phyloP scores from a whole-genome alignment of 1,140 invertebrate genomes.

The Parasteatoda tepidariorum region DNA sequence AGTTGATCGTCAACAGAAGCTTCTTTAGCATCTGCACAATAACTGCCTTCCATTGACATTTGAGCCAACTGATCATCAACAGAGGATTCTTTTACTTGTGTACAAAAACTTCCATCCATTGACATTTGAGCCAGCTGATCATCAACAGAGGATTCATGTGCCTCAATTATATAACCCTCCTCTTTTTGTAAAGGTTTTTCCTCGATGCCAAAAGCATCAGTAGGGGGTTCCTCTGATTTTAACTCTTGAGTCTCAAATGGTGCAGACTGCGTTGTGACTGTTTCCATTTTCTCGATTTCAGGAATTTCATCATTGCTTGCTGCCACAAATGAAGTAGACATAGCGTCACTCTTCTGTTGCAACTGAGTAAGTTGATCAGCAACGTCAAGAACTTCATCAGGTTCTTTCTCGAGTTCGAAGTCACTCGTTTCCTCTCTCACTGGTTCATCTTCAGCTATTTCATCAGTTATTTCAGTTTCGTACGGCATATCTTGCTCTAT shows the following conservation, averaged over 20 bases:
- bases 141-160: background rate
- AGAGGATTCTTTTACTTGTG: background rate
- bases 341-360: constrained; percentile 7
- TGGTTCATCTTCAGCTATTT: background rate
- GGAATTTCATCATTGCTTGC: background rate
- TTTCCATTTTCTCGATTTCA: background rate
- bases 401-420: background rate
- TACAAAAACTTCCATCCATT: constrained; percentile 59
- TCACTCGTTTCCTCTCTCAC: constrained; percentile 4
- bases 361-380: background rate
- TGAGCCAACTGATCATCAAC: constrained; percentile 33
- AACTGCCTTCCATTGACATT: constrained; percentile 57
- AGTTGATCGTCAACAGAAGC: constrained; percentile 28
- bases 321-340: constrained; percentile 37
- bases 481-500: constrained; percentile 51
- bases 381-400: background rate
- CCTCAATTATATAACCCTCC: background rate
- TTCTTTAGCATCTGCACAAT: too few relatives aligned
- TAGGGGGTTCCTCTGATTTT: too few relatives aligned
- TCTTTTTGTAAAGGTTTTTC: background rate
- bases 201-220: too few relatives aligned
- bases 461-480: background rate
- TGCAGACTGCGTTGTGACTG: background rate
- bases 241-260: background rate
- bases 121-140: constrained; percentile 32